Evolutionary conservation across 2,113 vertebrate species (phyloP), one percentile per base, ranked within the genome.

Genomic region (Caloenas nicobarica): DNA sequence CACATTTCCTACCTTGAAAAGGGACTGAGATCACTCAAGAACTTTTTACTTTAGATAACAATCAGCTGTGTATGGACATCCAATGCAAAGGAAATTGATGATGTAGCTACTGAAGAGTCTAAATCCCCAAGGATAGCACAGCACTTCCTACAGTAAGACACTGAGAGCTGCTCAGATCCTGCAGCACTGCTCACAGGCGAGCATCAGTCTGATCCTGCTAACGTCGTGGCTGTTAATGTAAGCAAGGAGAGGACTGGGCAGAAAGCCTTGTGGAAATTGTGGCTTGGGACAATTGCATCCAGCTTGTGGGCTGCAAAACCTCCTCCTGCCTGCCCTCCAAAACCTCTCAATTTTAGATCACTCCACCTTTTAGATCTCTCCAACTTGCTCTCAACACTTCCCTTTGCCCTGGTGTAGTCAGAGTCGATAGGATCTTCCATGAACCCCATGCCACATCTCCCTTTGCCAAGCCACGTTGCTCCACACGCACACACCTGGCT

Each of bases 151-250:
- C 0, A 51, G 36, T 8, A 33, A 69, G 21, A 44, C 58, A 34
- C 4, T 3, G 21, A 50, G 40, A 91, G 40, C 68, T 57, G 62
- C 44, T 91, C 66, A 81, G 28, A 76, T 13, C 58, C 33, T 36
- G 26, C 16, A 58, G 62, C 54, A 54, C 8, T 28, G 25, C 34
- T 26, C 40, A 26, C 0, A 0, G 38, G 53, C 0, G 2, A 40
- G 15, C 10, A n/a, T 33, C 33, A 56, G 38, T 28, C 84, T 68
- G 58, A 64, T 17, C 42, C 81, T 51, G 15, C 50, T 33, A 21
- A 58, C 1, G 0, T n/a, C 19, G 13, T 4, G 14, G 50, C 21
- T 70, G 62, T 21, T 70, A 58, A 46, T 38, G 16, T 8, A 62
- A 84, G 53, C 56, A 31, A 65, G 77, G 53, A 70, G 69, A 78